Base-by-base conservation (phyloP, 2,113 vertebrate species). In the Psephotus haematonotus region DNA sequence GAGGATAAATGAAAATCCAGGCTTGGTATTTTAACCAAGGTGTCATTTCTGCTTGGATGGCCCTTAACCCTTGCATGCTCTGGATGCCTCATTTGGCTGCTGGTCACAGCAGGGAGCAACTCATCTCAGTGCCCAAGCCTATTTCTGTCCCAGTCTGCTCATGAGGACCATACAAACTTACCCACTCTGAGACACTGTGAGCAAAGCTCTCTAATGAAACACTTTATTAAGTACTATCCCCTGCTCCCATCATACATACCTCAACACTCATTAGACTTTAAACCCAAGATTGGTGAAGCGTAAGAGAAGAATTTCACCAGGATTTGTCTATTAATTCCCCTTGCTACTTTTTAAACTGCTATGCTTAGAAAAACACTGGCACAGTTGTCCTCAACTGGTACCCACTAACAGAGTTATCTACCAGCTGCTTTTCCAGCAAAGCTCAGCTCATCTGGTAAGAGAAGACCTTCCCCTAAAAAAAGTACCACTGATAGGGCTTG, bases 281-380 rank as follows among this genome's bases (percentile, higher is more conserved):
- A 95, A 88, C 44, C 75, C 74, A 67, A 92, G 82, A 96, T 11
- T 87, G 70, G 46, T 2, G 1, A 90, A 86, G 44, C 63, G 88
- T 70, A 70, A 82, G 82, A 62, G 39, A 85, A 46, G 82, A 93
- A 91, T 95, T 91, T 90, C 93, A 65, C 70, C 57, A 85, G 91
- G 90, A 96, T 92, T 95, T 95, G 91, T 88, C 47, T 91, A 68
- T 94, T 95, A 95, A 94, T 96, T 95, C 91, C 93, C 70, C 87
- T 79, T 6, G 23, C 52, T 90, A 69, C 57, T 86, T 92, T 90
- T 93, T 75, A 91, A 95, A 95, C 47, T 86, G 80, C 69, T 60
- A 3, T 43, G 52, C 89, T 64, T 84, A 91, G 69, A 68, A 86
- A 96, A 93, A 91, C 44, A 41, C 75, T 87, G 87, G 59, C 76